Conservation (phyloP, 1,140 invertebrate species). For the Drosophila pallidifrons region DNA sequence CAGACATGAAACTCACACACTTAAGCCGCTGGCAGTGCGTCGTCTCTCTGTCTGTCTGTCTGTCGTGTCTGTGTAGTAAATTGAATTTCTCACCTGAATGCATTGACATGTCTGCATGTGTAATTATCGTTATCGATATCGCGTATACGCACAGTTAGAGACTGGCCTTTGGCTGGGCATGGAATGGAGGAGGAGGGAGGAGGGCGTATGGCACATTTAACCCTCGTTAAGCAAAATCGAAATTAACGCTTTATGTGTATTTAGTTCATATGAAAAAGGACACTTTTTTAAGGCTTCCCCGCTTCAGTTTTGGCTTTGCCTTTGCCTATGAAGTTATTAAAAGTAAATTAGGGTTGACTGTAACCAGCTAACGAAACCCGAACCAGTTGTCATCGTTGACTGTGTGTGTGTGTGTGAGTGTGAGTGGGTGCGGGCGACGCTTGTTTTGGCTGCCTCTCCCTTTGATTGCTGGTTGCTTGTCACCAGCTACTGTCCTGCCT, state of each 20-base stretch:
- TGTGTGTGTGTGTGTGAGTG: not conserved
- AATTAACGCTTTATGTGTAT: conserved; percentile 76
- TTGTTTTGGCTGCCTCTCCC: conserved; percentile 38
- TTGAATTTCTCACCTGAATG: conserved; percentile 81
- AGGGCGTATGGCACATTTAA: conserved; percentile 58
- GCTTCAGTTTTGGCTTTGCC: conserved; percentile 13
- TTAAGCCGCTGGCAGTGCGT: conserved; percentile 47
- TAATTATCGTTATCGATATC: conserved; percentile 82
- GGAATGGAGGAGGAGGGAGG: not conserved
- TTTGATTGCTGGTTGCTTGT: conserved; percentile 23
- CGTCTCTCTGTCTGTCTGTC: too few relatives aligned
- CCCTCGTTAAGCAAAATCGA: conserved; percentile 83
- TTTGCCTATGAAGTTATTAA: conserved; percentile 81
- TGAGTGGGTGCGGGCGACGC: conserved; percentile 1
- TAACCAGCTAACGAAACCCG: conserved; percentile 66
- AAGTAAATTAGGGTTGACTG: conserved; percentile 82
- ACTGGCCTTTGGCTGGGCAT: conserved; percentile 10
- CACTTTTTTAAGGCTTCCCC: conserved; percentile 74
- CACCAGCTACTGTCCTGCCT: conserved; percentile 34
- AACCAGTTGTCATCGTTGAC: conserved; percentile 25
- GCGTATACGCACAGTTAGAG: conserved; percentile 71
- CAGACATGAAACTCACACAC: conserved; percentile 44
- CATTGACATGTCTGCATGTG: conserved; percentile 63
- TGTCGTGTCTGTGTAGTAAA: conserved; percentile 40
- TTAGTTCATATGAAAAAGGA: conserved; percentile 77